These are phyloP conservation scores for Phorcus lineatus DNA, from an alignment of 2,888 invertebrate species.

Conservation along the genomic window DNA sequence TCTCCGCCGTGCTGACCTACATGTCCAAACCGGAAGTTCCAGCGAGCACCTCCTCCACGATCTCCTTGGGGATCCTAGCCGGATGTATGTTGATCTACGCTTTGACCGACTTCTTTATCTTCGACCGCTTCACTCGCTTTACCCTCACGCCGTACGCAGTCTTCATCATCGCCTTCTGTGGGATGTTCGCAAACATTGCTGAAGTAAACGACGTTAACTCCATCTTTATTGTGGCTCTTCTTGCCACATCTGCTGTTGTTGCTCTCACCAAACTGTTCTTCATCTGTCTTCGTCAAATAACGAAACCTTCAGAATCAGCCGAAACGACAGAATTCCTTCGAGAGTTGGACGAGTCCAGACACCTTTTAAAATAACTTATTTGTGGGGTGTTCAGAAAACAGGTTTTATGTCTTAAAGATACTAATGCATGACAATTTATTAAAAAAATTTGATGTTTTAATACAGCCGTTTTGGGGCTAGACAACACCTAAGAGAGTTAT, in stretches of 20 bases:
- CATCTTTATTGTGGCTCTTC: slow-evolving; percentile 41
- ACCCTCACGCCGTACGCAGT: slow-evolving; percentile 56
- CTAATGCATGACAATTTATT: too few relatives aligned
- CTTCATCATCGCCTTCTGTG: slow-evolving; percentile 48
- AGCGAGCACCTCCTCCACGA: slow-evolving; percentile 35
- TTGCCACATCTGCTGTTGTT: slow-evolving; percentile 34
- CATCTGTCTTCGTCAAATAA: slow-evolving; percentile 5
- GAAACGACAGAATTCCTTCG: slow-evolving; percentile 4
- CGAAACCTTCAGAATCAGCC: background rate
- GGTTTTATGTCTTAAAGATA: too few relatives aligned
- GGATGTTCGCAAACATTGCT: slow-evolving; percentile 45
- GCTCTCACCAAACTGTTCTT: slow-evolving; percentile 39
- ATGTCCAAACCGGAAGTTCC: slow-evolving; percentile 23
- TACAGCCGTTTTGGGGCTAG: too few relatives aligned
- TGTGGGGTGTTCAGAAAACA: background rate
- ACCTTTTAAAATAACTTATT: background rate
- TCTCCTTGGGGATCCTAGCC: slow-evolving; percentile 49
- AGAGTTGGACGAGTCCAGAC: slow-evolving; percentile 9
- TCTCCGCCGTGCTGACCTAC: slow-evolving; percentile 53
- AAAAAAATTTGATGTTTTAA: too few relatives aligned
- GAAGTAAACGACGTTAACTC: slow-evolving; percentile 34
- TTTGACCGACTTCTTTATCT: slow-evolving; percentile 51
- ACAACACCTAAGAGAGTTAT: too few relatives aligned
- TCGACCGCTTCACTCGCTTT: slow-evolving; percentile 54
- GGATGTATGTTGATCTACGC: slow-evolving; percentile 51